Evolutionary conservation across 2,888 invertebrate genomes (phyloP).

Genomic region (Shargacucullia verbasci): DNA sequence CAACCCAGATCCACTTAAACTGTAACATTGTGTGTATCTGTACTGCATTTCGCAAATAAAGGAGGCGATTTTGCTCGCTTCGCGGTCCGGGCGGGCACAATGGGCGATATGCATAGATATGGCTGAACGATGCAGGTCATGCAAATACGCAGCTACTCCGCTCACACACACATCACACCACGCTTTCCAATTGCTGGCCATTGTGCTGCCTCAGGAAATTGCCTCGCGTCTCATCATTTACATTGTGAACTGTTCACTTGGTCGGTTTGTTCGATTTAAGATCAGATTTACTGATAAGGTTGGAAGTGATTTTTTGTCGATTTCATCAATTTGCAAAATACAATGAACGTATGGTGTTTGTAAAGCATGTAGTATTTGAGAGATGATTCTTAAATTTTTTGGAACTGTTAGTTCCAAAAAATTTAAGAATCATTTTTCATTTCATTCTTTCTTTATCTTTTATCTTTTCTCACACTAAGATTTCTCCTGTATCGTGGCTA

Average conservation of each 20-base stretch:
- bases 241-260: slow-evolving; percentile 46
- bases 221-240: slow-evolving; percentile 57
- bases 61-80: slow-evolving; percentile 84
- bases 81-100: slow-evolving; percentile 82
- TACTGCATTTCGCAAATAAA: slow-evolving; percentile 78
- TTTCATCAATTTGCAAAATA: slow-evolving; percentile 6
- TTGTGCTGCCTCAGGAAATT: slow-evolving; percentile 60
- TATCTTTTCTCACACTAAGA: too few relatives aligned
- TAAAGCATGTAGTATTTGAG: too few relatives aligned
- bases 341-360: too few relatives aligned
- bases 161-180: slow-evolving; percentile 70
- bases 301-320: slow-evolving; percentile 32
- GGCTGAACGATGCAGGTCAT: slow-evolving; percentile 76
- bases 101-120: slow-evolving; percentile 86
- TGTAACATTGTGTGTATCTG: slow-evolving; percentile 64
- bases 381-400: too few relatives aligned
- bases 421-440: too few relatives aligned
- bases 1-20: slow-evolving; percentile 51
- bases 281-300: slow-evolving; percentile 36
- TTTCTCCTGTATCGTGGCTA: too few relatives aligned
- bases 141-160: slow-evolving; percentile 72
- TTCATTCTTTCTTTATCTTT: too few relatives aligned
- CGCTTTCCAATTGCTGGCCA: slow-evolving; percentile 74
- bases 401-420: too few relatives aligned
- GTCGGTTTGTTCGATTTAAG: slow-evolving; percentile 46